Evolutionary conservation across 2,888 invertebrate species (phyloP).

Genomic region (Drosophila mimetica): DNA sequence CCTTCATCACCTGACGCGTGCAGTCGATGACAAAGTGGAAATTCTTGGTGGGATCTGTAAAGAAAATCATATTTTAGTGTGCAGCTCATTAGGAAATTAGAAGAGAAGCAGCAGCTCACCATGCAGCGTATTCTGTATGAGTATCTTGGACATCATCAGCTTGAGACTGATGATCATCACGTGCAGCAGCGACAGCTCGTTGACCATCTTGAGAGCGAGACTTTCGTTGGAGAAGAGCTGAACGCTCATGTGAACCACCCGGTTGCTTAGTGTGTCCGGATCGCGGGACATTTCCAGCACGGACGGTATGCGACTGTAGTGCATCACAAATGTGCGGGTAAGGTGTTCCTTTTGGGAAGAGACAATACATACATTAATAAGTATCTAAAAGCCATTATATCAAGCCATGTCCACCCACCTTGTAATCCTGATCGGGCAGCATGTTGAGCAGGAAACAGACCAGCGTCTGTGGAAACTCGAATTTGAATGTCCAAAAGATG

Average conservation of each 20-base stretch:
- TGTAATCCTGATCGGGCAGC: constrained; percentile 97
- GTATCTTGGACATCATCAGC: constrained; percentile 96
- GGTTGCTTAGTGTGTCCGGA: constrained; percentile 96
- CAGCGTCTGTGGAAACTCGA: constrained; percentile 98
- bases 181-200: constrained; percentile 94
- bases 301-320: constrained; percentile 97
- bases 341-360: constrained; percentile 87
- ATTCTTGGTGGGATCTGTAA: constrained; percentile 89
- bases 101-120: constrained; percentile 85
- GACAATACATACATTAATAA: no score
- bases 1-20: constrained; percentile 95
- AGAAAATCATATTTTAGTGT: constrained; percentile 6
- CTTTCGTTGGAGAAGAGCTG: constrained; percentile 97
- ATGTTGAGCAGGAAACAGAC: constrained; percentile 97
- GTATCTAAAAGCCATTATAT: neutral
- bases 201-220: constrained; percentile 95
- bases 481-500: constrained; percentile 98
- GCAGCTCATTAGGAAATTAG: neutral
- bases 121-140: constrained; percentile 94
- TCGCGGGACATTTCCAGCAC: constrained; percentile 94
- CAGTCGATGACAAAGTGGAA: constrained; percentile 97
- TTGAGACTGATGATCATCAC: constrained; percentile 96
- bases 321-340: constrained; percentile 96
- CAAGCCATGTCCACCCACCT: constrained; percentile 86
- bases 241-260: constrained; percentile 98